Conservation (phyloP, 64 coral and sea anemone genomes). For the Montipora foliosa region DNA sequence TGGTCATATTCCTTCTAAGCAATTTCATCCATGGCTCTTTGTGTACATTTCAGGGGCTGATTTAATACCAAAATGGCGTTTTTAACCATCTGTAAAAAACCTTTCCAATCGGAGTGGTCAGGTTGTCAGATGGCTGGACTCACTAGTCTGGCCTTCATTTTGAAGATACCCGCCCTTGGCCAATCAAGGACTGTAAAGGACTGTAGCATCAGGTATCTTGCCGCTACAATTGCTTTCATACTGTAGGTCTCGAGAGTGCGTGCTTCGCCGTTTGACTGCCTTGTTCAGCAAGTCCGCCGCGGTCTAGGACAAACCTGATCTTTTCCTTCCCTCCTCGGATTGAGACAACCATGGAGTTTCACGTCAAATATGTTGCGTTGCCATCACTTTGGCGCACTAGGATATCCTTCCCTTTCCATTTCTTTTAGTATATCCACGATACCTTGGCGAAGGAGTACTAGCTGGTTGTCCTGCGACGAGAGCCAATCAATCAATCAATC, state of each 20-base stretch:
- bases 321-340: slow-evolving; percentile 10
- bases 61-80: slow-evolving; percentile 74
- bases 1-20: slow-evolving; percentile 55
- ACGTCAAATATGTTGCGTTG: neutral
- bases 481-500: neutral
- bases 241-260: slow-evolving; percentile 18
- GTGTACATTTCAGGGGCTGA: slow-evolving; percentile 56
- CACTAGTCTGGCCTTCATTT: slow-evolving; percentile 55
- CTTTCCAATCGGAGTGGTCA: slow-evolving; percentile 75
- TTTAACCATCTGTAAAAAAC: slow-evolving; percentile 74
- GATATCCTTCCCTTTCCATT: slow-evolving; percentile 28
- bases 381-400: slow-evolving; percentile 47
- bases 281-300: slow-evolving; percentile 13
- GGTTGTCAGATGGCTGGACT: slow-evolving; percentile 73
- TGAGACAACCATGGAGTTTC: slow-evolving; percentile 19
- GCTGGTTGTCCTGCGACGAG: slow-evolving; percentile 27
- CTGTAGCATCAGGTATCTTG: slow-evolving; percentile 47
- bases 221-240: slow-evolving; percentile 49
- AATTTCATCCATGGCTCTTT: slow-evolving; percentile 73
- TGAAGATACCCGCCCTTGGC: slow-evolving; percentile 78
- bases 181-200: slow-evolving; percentile 59
- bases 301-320: slow-evolving; percentile 32
- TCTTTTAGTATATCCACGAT: slow-evolving; percentile 10
- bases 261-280: slow-evolving; percentile 14
- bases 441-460: slow-evolving; percentile 5